Conservation (phyloP, 2,888 invertebrate genomes). For the Emesis furor region DNA sequence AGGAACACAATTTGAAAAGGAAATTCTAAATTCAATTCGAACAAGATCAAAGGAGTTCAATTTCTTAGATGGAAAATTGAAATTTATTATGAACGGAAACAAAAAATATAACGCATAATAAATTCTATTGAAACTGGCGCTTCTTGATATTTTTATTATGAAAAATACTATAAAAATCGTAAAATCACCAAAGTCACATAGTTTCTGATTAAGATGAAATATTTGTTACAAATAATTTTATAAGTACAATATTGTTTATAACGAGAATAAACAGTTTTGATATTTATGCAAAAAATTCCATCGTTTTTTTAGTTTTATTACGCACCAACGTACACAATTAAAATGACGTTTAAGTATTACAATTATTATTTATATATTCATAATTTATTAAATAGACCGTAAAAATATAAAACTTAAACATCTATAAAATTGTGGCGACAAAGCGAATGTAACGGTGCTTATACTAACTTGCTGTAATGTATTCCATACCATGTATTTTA, state of each 20-base stretch:
- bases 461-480: too few relatives aligned
- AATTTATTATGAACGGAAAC: constrained; percentile 86
- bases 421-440: too few relatives aligned
- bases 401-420: too few relatives aligned
- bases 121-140: constrained; percentile 84
- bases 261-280: background rate
- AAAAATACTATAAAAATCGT: background rate
- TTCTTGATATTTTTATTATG: constrained; percentile 78
- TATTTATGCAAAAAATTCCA: background rate
- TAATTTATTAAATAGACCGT: too few relatives aligned
- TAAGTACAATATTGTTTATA: constrained; percentile 88
- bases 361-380: too few relatives aligned
- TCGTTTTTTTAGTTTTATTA: too few relatives aligned
- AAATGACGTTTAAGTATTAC: too few relatives aligned
- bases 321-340: too few relatives aligned
- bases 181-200: background rate
- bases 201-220: background rate
- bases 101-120: constrained; percentile 87
- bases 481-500: too few relatives aligned
- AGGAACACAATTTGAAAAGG: constrained; percentile 64
- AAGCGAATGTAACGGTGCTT: too few relatives aligned
- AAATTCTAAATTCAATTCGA: constrained; percentile 66
- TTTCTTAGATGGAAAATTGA: constrained; percentile 72
- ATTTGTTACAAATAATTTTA: constrained; percentile 81
- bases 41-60: constrained; percentile 73